Base-by-base conservation (phyloP, 2,888 invertebrate genomes). In the Falcaria lacertinaria region DNA sequence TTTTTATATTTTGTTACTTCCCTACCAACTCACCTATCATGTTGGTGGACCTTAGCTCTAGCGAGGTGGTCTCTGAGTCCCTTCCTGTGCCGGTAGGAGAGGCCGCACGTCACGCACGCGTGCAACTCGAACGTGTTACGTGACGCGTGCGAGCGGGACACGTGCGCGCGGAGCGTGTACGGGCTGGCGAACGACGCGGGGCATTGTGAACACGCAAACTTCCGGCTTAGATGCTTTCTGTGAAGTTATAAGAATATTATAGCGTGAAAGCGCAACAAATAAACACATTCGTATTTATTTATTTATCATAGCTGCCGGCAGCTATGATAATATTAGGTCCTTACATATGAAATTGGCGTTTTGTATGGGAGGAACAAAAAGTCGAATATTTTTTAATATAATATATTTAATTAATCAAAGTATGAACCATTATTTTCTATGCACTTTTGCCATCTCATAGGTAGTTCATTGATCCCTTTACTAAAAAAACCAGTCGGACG, bases 181-280 rank as follows among this genome's bases (percentile, higher is more conserved):
- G 88, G 88, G 13, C 77, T 83, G 44, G 74, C 75, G 54, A 80
- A 82, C 0, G 58, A 54, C 0, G 78, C 52, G 0, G 60, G 1
- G 15, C 88, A 88, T 0, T 57, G 45, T 1, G 69, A 66, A 42
- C 88, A 88, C 0, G 48, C 28, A 55, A 87, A 88, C 15, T 77
- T 80, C 0, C 68, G 61, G 33, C 76, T 79, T 11, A 85, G 69
- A 45, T 88, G 88, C 15, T 75, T 84, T 1, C 86, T 86, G 70
- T 1, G 64, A n/a, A 66, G 4, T 2, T 28, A 37, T 35, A 15
- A 39, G n/a, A n/a, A n/a, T n/a, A n/a, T n/a, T n/a, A n/a, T n/a
- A n/a, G n/a, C n/a, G n/a, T n/a, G n/a, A n/a, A n/a, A n/a, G n/a
- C n/a, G n/a, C n/a, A n/a, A n/a, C n/a, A n/a, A n/a, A n/a, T n/a